Base-by-base conservation (phyloP, 2,888 invertebrate species). In the Hirtodrosophila confusa region DNA sequence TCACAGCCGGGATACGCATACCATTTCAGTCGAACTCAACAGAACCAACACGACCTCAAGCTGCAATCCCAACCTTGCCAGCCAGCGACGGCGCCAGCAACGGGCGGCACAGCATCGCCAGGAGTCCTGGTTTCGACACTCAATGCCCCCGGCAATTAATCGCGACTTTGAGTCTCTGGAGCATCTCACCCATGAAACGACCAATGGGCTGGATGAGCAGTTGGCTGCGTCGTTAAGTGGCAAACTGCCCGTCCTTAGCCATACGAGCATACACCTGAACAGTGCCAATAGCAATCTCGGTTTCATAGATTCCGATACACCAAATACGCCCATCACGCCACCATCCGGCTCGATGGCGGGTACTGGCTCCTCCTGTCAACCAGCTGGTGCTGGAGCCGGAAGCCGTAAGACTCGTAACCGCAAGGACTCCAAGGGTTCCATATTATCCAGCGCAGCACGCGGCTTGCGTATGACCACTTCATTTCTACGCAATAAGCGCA, bases 161-260 rank as follows among this genome's bases (percentile, higher is more conserved):
- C 80, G 89, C n/a, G 89, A 90, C 55, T 90, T 90, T 50, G 90
- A 90, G 44, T 90, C 90, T 0, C 73, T 90, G 62, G 90, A 90
- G 45, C 89, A 90, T 53, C 71, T 90, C 4, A 74, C 88, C 4
- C 83, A 75, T 8, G 79, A 72, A 8, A 73, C 72, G 11, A 79
- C 83, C 29, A 88, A 76, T 23, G 80, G 79, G 0, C 49, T 89
- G 48, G 89, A 90, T 12, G 89, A 88, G 54, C 89, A 88, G 43
- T 51, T 90, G 62, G 83, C 84, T 0, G 82, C 89, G 23, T 87
- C 89, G 0, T 62, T 88, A 17, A 79, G 89, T 47, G 79, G 80
- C 31, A 78, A 70, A 43, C 48, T 78, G 65, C 65, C 80, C 0
- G 69, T 64, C 12, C 48, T 65, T 27, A 64, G 75, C 55, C 67